A percentile compares a stretch with the other conserved stretches of the same genome.
Evolutionary conservation across 1,140 invertebrate genomes (phyloP).

Genomic region (Papilio glaucus): DNA sequence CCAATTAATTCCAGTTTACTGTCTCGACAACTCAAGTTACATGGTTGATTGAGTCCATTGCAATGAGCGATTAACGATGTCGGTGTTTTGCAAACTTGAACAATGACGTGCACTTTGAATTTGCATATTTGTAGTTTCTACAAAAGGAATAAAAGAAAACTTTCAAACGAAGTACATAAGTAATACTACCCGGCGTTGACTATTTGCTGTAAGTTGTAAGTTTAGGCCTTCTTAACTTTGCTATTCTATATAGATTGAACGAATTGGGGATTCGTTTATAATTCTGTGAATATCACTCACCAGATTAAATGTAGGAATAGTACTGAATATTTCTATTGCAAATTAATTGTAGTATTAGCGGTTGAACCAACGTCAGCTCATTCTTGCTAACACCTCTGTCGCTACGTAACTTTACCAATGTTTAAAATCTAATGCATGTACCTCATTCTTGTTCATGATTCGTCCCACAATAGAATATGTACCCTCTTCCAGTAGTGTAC

Average conservation of each 20-base stretch:
- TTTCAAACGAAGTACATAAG: not conserved
- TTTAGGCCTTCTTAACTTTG: no score
- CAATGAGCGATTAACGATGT: constrained; percentile 60
- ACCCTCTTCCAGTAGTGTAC: constrained; percentile 60
- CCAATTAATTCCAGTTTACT: constrained; percentile 54
- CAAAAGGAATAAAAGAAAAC: constrained; percentile 14
- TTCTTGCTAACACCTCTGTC: no score
- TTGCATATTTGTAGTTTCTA: constrained; percentile 64
- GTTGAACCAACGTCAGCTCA: no score
- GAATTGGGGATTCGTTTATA: no score
- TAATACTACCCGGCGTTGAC: not conserved
- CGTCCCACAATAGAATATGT: constrained; percentile 59
- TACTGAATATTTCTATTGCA: no score
- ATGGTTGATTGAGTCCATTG: constrained; percentile 49
- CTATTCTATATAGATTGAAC: no score
- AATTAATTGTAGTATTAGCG: no score
- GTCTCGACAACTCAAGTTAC: constrained; percentile 64
- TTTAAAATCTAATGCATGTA: constrained; percentile 44
- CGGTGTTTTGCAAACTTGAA: constrained; percentile 61
- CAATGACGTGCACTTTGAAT: constrained; percentile 63
- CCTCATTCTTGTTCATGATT: constrained; percentile 58
- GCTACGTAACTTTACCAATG: no score
- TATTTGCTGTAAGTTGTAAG: not conserved
- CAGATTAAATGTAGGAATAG: no score
- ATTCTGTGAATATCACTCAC: no score